Evolutionary conservation across 2,113 vertebrate genomes (phyloP).

Genomic region (Oreochromis spilurus): DNA sequence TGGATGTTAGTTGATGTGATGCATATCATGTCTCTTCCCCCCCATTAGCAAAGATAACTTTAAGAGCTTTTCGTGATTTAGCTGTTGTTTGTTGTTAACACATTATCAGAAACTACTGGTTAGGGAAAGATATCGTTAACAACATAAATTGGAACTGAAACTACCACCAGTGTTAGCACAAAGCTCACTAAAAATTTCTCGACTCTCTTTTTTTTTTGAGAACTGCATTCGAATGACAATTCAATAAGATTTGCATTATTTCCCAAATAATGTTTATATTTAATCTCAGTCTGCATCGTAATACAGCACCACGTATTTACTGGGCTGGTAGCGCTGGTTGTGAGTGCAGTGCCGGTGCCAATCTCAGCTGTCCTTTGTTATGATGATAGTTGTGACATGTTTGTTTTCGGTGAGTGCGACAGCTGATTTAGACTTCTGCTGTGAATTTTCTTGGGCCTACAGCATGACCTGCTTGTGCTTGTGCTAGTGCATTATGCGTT

Average conservation of each 20-base stretch:
- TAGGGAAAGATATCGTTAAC: background rate
- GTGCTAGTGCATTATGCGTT: background rate
- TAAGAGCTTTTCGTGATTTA: background rate
- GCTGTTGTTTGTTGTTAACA: background rate
- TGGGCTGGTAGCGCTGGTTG: background rate
- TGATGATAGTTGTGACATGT: background rate
- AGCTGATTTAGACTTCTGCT: background rate
- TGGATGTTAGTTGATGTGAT: background rate
- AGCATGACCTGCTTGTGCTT: background rate
- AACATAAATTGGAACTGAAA: background rate
- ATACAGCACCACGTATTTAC: background rate
- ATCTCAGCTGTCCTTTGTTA: background rate
- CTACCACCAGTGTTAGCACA: background rate
- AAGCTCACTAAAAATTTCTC: background rate
- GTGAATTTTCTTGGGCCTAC: background rate
- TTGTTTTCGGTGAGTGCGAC: rapidly evolving
- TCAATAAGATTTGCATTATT: background rate
- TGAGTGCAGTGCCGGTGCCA: background rate
- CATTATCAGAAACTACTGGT: background rate
- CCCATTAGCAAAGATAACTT: background rate
- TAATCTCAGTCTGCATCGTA: background rate
- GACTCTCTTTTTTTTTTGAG: background rate
- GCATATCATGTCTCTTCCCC: background rate
- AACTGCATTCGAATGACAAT: background rate
- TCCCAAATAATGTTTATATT: background rate